phyloP scores from a whole-genome alignment of 2,113 vertebrate species.

The Callospermophilus lateralis region DNA sequence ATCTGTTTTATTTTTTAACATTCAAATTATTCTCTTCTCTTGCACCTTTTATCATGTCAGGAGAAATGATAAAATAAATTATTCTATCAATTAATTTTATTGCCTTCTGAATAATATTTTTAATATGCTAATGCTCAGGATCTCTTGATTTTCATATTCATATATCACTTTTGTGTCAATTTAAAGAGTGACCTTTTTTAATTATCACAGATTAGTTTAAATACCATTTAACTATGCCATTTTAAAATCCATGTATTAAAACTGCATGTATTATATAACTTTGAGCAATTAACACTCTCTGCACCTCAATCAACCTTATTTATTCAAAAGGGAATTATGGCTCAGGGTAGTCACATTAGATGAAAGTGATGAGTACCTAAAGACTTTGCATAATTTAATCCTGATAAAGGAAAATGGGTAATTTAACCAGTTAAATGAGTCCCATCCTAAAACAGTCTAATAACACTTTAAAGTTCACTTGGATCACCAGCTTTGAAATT shows the following conservation, averaged over 20 bases:
- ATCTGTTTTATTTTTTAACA: slow-evolving; percentile 34
- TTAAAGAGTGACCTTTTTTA: background rate
- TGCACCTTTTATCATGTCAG: background rate
- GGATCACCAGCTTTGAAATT: slow-evolving; percentile 13
- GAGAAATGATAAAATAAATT: background rate
- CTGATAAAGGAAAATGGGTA: background rate
- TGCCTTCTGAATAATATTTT: slow-evolving; percentile 15
- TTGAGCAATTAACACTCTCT: slow-evolving; percentile 19
- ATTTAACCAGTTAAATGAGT: background rate
- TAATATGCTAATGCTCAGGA: background rate
- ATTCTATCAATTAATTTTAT: background rate
- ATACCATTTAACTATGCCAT: background rate
- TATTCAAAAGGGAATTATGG: slow-evolving; percentile 17
- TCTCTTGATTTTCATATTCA: background rate
- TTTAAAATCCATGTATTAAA: slow-evolving; percentile 26
- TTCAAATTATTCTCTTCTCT: slow-evolving; percentile 23
- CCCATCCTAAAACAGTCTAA: background rate
- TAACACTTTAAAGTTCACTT: slow-evolving; percentile 16
- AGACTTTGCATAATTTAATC: slow-evolving; percentile 53
- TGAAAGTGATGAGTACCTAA: background rate
- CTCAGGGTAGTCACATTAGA: background rate
- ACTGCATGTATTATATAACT: background rate
- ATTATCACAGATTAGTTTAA: slow-evolving; percentile 46
- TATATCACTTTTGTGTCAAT: background rate
- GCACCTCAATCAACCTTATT: slow-evolving; percentile 16